A percentile compares a stretch with the other conserved stretches of the same genome.
phyloP scores from a whole-genome alignment of 30 jellyfish, hydroid and myxozoan species.

The Haliclystus octoradiatus region DNA sequence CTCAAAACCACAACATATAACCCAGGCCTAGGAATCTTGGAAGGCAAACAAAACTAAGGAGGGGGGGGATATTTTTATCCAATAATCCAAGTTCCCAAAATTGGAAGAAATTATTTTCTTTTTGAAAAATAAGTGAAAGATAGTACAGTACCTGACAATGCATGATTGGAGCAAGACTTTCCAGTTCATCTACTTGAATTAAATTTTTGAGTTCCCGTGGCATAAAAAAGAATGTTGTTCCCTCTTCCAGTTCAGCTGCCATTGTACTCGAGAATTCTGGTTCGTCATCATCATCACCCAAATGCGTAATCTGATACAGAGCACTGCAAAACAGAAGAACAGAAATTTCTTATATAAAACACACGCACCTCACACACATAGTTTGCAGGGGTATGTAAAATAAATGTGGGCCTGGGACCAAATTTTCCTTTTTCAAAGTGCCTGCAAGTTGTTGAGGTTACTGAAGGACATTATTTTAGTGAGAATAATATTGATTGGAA shows the following conservation, averaged over 20 bases:
- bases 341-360: too few species aligned
- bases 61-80: too few species aligned
- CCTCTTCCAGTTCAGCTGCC: conserved; percentile 89
- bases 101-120: too few species aligned
- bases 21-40: too few species aligned
- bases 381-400: neutral
- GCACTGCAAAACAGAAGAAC: conserved; percentile 40
- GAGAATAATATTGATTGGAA: too few species aligned
- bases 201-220: conserved; percentile 84
- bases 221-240: conserved; percentile 80
- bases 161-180: conserved; percentile 93
- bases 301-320: conserved; percentile 88
- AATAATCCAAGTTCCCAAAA: too few species aligned
- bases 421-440: too few species aligned
- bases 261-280: conserved; percentile 88
- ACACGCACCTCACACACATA: neutral
- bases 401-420: neutral
- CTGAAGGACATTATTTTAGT: too few species aligned
- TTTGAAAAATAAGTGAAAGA: too few species aligned
- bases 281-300: conserved; percentile 97
- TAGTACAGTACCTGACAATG: conserved; percentile 99
- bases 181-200: conserved; percentile 87
- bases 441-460: too few species aligned
- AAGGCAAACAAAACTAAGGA: too few species aligned
- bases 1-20: too few species aligned